These are phyloP conservation scores for Argyrosomus japonicus DNA, from an alignment of 2,113 vertebrate species.

Conservation along the genomic window DNA sequence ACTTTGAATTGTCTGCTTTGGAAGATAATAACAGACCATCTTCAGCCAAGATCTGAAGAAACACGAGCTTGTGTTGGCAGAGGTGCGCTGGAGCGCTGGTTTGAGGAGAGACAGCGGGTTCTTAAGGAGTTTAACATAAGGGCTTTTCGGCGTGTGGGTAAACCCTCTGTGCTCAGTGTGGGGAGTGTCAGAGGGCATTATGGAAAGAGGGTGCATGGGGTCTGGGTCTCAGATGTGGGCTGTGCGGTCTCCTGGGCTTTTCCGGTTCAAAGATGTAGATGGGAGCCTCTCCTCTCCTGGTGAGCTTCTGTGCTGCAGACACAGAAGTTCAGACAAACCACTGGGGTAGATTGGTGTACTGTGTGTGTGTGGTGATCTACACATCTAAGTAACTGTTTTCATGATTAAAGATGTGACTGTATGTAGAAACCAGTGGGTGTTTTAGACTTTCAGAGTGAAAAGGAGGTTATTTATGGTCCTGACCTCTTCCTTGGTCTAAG, in stretches of 20 bases:
- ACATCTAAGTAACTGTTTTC: background rate
- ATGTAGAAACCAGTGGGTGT: conserved; percentile 24
- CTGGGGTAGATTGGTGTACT: conserved; percentile 12
- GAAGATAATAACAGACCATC: conserved; percentile 77
- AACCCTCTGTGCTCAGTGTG: conserved; percentile 44
- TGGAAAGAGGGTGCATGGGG: conserved; percentile 59
- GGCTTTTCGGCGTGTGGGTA: conserved; percentile 46
- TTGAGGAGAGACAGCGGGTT: conserved; percentile 63
- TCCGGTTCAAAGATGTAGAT: conserved; percentile 49
- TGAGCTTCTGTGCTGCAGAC: conserved; percentile 70
- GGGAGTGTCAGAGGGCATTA: conserved; percentile 59
- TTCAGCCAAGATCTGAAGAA: conserved; percentile 49
- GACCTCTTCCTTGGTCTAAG: too few species aligned
- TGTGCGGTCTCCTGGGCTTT: conserved; percentile 62
- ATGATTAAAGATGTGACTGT: conserved; percentile 35
- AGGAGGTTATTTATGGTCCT: background rate
- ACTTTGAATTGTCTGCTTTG: conserved; percentile 44
- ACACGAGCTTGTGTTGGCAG: conserved; percentile 70
- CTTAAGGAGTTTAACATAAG: conserved; percentile 72
- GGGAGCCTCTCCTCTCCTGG: background rate
- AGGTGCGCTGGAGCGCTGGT: conserved; percentile 55
- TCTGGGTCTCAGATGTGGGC: conserved; percentile 80
- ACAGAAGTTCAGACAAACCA: conserved; percentile 56
- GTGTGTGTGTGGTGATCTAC: background rate
- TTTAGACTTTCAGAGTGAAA: background rate